A percentile compares a stretch with the other conserved stretches of the same genome.
Evolutionary conservation across 2,797 vertebrate genomes (phyloP).

Genomic region (Sebastolobus altivelis): DNA sequence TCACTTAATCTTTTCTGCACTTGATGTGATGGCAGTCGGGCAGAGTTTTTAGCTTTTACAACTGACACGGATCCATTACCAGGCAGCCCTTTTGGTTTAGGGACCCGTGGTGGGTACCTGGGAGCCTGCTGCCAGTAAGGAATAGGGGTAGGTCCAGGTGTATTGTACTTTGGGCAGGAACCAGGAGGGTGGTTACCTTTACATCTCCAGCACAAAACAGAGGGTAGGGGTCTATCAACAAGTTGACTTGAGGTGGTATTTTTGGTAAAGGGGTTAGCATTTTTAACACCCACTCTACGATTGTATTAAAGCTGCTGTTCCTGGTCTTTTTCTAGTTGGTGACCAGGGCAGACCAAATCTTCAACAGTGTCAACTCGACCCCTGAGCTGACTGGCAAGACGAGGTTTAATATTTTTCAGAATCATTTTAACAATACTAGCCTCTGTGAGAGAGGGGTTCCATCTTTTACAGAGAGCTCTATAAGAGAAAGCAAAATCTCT

Average conservation of each 20-base stretch:
- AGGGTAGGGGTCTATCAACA: neutral
- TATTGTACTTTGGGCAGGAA: neutral
- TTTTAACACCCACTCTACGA: too few relatives aligned
- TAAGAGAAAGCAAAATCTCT: constrained; percentile 1
- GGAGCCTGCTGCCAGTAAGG: neutral
- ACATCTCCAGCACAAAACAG: neutral
- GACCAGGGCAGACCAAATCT: neutral
- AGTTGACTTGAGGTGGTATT: neutral
- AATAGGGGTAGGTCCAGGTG: neutral
- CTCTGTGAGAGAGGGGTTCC: neutral
- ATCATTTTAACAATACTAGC: neutral
- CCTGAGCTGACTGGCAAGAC: constrained; percentile 1
- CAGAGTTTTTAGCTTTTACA: neutral
- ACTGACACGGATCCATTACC: neutral
- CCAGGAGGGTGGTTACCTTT: neutral
- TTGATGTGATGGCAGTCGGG: too few relatives aligned
- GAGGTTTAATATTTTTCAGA: constrained; percentile 3
- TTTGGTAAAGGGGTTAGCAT: too few relatives aligned
- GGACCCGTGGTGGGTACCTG: too few relatives aligned
- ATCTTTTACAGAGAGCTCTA: constrained; percentile 11
- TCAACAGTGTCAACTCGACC: neutral
- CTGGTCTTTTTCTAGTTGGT: too few relatives aligned
- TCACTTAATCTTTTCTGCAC: too few relatives aligned
- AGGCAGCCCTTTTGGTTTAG: neutral
- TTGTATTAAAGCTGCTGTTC: too few relatives aligned